Percentiles rank a stretch among this genome's conserved stretches.
These are phyloP conservation scores for Falco rusticolus DNA, from an alignment of 2,797 vertebrate species.

Conservation along the genomic window DNA sequence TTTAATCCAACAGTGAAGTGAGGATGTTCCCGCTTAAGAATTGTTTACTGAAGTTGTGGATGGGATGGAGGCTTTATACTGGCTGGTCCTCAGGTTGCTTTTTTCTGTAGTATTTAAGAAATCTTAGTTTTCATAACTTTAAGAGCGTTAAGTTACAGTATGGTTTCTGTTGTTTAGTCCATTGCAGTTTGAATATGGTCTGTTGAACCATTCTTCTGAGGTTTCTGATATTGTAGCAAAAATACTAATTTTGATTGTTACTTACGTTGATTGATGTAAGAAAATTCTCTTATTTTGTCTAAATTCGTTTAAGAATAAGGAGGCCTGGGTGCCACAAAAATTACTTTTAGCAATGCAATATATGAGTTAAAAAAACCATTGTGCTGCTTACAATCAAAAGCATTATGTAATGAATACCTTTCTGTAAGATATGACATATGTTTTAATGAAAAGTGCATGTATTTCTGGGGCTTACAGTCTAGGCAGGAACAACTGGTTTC, in stretches of 20 bases:
- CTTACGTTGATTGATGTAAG: neutral
- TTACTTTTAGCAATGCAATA: neutral
- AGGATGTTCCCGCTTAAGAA: slow-evolving; percentile 50
- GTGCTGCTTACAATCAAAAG: neutral
- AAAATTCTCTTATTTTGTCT: neutral
- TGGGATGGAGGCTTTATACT: neutral
- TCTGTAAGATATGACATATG: neutral
- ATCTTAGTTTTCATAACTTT: neutral
- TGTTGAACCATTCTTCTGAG: neutral
- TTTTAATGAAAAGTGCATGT: neutral
- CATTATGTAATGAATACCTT: neutral
- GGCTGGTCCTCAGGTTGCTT: neutral
- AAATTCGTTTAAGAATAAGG: neutral
- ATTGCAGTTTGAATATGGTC: neutral
- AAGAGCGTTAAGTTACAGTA: no score
- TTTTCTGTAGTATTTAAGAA: neutral
- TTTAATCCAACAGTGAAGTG: slow-evolving; percentile 68
- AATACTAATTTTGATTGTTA: neutral
- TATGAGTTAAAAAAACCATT: neutral
- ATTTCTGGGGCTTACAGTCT: neutral
- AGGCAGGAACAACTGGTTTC: neutral
- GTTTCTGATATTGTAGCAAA: neutral
- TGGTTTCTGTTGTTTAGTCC: neutral
- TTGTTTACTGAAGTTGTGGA: slow-evolving; percentile 24
- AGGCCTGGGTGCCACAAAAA: neutral